Conservation (phyloP, 2,113 vertebrate genomes). For the Corythoichthys intestinalis region DNA sequence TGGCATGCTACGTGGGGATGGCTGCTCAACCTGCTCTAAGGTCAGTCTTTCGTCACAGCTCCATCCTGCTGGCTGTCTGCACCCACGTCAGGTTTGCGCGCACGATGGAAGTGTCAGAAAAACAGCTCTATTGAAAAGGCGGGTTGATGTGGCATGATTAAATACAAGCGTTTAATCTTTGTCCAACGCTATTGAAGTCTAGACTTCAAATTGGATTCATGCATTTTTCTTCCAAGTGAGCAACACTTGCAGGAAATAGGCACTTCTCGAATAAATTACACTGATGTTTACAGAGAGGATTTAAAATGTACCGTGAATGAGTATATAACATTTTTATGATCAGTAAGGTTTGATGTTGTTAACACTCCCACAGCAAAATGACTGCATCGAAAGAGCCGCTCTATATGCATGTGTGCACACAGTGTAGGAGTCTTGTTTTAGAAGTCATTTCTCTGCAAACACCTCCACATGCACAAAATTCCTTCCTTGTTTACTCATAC, state of each 20-base stretch:
- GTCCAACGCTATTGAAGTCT: neutral
- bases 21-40: constrained; percentile 50
- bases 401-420: constrained; percentile 42
- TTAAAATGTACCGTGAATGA: constrained; percentile 5
- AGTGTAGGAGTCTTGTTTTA: constrained; percentile 66
- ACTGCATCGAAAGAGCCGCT: constrained; percentile 39
- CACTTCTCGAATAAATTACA: neutral
- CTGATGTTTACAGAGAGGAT: constrained; percentile 2
- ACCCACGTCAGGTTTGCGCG: constrained; percentile 26
- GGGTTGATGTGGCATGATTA: constrained; percentile 28
- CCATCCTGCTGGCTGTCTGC: constrained; percentile 28
- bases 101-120: constrained; percentile 8
- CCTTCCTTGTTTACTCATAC: constrained; percentile 48
- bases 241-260: neutral
- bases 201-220: neutral
- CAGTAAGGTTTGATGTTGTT: constrained; percentile 10
- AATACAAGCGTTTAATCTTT: constrained; percentile 11
- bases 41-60: constrained; percentile 58
- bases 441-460: constrained; percentile 58
- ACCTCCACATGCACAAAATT: constrained; percentile 62
- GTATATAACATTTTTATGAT: constrained; percentile 15
- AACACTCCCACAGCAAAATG: constrained; percentile 23
- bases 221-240: neutral
- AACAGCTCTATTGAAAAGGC: constrained; percentile 44
- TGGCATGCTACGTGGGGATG: constrained; percentile 44